These are phyloP conservation scores for Hemibagrus guttatus DNA, from an alignment of 2,797 vertebrate species.

Conservation along the genomic window DNA sequence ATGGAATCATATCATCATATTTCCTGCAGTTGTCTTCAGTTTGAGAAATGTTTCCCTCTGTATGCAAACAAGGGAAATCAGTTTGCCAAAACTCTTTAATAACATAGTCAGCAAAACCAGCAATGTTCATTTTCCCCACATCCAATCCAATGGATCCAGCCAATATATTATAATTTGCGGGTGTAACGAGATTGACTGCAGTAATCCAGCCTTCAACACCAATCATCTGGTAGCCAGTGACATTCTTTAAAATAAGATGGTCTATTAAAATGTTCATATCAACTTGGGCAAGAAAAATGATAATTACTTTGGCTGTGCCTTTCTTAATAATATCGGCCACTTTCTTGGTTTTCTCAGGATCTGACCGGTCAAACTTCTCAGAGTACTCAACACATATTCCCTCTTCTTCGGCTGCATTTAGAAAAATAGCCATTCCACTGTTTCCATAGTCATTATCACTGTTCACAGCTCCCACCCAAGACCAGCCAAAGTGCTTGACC, in stretches of 20 bases:
- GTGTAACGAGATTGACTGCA: constrained; percentile 70
- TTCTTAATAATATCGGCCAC: constrained; percentile 69
- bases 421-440: constrained; percentile 67
- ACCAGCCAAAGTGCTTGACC: constrained; percentile 56
- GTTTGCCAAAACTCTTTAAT: constrained; percentile 69
- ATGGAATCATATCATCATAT: constrained; percentile 77
- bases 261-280: constrained; percentile 72
- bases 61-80: constrained; percentile 57
- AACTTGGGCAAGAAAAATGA: constrained; percentile 69
- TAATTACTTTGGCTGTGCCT: constrained; percentile 70
- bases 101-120: constrained; percentile 66
- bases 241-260: constrained; percentile 65
- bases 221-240: constrained; percentile 73
- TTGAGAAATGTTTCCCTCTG: background rate
- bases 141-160: constrained; percentile 74
- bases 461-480: constrained; percentile 55
- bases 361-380: constrained; percentile 67
- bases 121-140: constrained; percentile 68
- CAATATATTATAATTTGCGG: constrained; percentile 66
- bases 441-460: constrained; percentile 68
- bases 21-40: constrained; percentile 63
- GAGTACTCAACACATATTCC: constrained; percentile 61
- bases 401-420: too few relatives aligned
- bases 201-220: constrained; percentile 77
- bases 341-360: constrained; percentile 66